phyloP scores from a whole-genome alignment of 2,113 vertebrate genomes.

The Saguinus imperator region DNA sequence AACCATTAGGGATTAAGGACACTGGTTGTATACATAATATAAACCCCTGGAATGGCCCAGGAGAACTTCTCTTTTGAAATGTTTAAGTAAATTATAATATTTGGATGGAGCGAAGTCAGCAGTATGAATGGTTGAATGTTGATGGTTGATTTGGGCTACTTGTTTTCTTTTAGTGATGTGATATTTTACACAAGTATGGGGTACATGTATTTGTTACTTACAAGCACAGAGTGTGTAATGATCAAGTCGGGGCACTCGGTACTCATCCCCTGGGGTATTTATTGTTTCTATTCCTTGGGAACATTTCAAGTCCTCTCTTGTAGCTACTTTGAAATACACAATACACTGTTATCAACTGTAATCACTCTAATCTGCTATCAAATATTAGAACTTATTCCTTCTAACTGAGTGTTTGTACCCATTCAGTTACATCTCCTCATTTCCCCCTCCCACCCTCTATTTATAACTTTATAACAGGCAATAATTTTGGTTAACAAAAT shows the following conservation, averaged over 20 bases:
- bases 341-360: not conserved
- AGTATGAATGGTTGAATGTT: constrained; percentile 71
- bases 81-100: constrained; percentile 73
- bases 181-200: not conserved
- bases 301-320: not conserved
- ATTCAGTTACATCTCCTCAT: not conserved
- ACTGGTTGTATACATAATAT: constrained; percentile 53
- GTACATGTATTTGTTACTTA: not conserved
- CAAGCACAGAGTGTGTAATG: not conserved
- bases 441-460: constrained; percentile 1
- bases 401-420: not conserved
- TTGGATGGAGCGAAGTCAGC: constrained; percentile 64
- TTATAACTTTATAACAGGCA: constrained; percentile 72
- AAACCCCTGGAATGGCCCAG: constrained; percentile 64
- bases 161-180: constrained; percentile 31
- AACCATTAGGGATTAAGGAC: not conserved
- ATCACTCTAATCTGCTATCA: not conserved
- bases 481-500: constrained; percentile 80
- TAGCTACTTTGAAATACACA: not conserved
- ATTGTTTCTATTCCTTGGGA: not conserved
- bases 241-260: not conserved
- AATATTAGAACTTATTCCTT: not conserved
- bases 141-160: constrained; percentile 66
- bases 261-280: not conserved
- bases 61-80: constrained; percentile 69